Evolutionary conservation across 2,888 invertebrate species (phyloP).

Genomic region (Nycteola revayana): DNA sequence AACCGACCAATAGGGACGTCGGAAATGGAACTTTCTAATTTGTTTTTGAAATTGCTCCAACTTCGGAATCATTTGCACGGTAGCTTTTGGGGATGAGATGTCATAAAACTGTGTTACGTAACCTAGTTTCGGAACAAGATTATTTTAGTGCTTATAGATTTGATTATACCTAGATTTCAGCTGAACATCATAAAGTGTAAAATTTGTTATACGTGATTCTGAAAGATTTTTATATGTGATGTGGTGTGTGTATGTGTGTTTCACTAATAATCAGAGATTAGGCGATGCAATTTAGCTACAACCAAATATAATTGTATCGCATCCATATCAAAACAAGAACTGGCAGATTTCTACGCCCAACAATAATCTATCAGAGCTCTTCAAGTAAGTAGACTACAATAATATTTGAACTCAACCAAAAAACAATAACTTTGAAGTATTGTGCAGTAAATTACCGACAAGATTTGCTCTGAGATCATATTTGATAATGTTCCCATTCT

Average conservation of each 20-base stretch:
- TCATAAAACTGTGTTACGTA: conserved; percentile 14
- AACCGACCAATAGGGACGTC: conserved; percentile 60
- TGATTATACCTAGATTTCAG: neutral
- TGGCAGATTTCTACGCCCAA: conserved; percentile 10
- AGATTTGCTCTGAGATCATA: conserved; percentile 22
- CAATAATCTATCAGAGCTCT: conserved; percentile 11
- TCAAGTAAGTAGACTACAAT: conserved; percentile 27
- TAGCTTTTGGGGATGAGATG: conserved; percentile 46
- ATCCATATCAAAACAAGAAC: too few species aligned
- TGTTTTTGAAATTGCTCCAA: conserved; percentile 50
- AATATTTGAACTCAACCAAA: conserved; percentile 12
- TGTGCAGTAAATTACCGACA: conserved; percentile 30
- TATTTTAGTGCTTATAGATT: conserved; percentile 11
- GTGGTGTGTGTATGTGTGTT: neutral
- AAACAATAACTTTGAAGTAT: conserved; percentile 13
- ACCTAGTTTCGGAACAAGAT: conserved; percentile 12
- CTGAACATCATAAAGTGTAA: conserved; percentile 2
- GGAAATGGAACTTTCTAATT: conserved; percentile 71
- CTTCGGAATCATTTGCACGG: conserved; percentile 61
- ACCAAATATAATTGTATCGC: too few species aligned
- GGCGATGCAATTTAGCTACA: too few species aligned
- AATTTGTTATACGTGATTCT: conserved; percentile 1
- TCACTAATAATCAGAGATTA: too few species aligned
- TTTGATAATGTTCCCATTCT: conserved; percentile 34
- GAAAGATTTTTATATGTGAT: neutral